Percentiles rank a stretch among this genome's conserved stretches.
These are phyloP conservation scores for Heliconius himera DNA, from an alignment of 1,140 invertebrate species.

Conservation along the genomic window DNA sequence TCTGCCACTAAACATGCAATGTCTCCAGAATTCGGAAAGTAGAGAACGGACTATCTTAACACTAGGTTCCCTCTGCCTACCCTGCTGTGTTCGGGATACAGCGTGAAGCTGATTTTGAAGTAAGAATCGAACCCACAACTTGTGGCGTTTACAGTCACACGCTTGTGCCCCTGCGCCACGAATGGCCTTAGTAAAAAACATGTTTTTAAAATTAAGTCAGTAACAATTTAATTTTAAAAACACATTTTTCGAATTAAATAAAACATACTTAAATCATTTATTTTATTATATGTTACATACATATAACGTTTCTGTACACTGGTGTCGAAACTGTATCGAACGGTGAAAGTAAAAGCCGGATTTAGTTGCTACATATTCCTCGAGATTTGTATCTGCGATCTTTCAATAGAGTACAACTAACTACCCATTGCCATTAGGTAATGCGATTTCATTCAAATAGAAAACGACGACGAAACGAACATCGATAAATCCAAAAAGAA, in stretches of 20 bases:
- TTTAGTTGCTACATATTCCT: background rate
- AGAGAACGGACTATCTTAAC: too few relatives aligned
- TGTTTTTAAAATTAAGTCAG: background rate
- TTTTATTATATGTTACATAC: background rate
- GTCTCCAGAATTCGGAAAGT: too few relatives aligned
- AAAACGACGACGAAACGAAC: too few relatives aligned
- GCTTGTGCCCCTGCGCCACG: too few relatives aligned
- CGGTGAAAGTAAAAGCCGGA: conserved; percentile 8
- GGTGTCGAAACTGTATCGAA: background rate
- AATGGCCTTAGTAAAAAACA: too few relatives aligned
- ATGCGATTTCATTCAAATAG: background rate
- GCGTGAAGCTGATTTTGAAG: too few relatives aligned
- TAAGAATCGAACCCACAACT: too few relatives aligned
- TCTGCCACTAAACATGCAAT: too few relatives aligned
- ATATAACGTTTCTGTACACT: background rate
- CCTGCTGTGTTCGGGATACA: too few relatives aligned
- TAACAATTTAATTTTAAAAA: background rate
- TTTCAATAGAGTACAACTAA: background rate
- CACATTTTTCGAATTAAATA: background rate
- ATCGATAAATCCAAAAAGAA: too few relatives aligned
- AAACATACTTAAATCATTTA: background rate
- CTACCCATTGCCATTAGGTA: background rate
- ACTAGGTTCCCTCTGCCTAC: too few relatives aligned
- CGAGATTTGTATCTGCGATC: background rate
- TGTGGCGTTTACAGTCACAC: too few relatives aligned